Percentiles rank a stretch among this genome's conserved stretches.
Conservation (phyloP, 2,797 vertebrate species). For the Adelosebastes latens region DNA sequence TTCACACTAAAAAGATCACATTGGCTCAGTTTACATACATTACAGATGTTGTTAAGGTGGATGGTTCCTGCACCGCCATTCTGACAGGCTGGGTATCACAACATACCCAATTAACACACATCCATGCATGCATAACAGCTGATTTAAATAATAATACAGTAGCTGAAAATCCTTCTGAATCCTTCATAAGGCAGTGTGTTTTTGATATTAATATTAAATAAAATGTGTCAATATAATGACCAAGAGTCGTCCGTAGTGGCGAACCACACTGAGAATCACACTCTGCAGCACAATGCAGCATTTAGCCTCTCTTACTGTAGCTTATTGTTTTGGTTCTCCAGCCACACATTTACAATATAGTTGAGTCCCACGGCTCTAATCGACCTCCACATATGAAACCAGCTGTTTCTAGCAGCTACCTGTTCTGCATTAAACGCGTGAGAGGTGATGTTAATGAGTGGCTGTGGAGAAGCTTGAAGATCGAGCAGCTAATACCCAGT, state of each 20-base stretch:
- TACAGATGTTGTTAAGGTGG: not conserved
- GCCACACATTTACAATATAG: not conserved
- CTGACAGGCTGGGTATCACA: not conserved
- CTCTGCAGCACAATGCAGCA: not conserved
- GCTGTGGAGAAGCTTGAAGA: not conserved
- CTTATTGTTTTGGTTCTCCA: not conserved
- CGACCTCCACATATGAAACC: not conserved
- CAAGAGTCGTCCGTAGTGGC: not conserved
- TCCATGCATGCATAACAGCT: not conserved
- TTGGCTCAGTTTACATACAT: not conserved
- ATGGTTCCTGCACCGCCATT: not conserved
- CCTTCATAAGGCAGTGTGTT: not conserved
- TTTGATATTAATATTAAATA: not conserved
- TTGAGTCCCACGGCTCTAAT: not conserved
- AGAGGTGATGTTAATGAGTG: not conserved
- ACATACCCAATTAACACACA: conserved; percentile 24
- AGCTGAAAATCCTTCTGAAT: not conserved
- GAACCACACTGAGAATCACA: not conserved
- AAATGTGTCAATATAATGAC: not conserved
- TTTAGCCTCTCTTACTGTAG: not conserved
- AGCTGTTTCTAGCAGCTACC: not conserved
- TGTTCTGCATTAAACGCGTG: not conserved
- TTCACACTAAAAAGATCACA: conserved; percentile 10
- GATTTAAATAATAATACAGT: not conserved
- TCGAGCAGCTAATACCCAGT: not conserved